These are phyloP conservation scores for Siniperca chuatsi DNA, from an alignment of 2,113 vertebrate genomes.

Conservation along the genomic window DNA sequence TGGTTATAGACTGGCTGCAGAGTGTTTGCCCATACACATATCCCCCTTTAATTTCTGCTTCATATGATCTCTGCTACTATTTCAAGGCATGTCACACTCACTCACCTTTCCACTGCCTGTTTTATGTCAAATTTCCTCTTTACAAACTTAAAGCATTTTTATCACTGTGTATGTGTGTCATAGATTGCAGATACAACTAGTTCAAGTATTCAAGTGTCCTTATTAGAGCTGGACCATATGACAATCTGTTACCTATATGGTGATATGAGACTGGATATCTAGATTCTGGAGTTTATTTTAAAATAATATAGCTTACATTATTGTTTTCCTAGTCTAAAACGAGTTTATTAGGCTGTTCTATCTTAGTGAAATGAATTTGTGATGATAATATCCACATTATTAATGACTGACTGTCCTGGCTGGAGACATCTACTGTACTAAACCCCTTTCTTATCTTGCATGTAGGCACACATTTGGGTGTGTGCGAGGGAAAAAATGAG, in stretches of 20 bases:
- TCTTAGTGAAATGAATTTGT: neutral
- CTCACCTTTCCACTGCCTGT: neutral
- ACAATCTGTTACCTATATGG: too few relatives aligned
- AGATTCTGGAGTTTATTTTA: neutral
- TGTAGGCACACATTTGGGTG: neutral
- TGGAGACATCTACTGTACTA: slow-evolving; percentile 8
- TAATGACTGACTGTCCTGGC: neutral
- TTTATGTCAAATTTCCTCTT: neutral
- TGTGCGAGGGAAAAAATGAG: slow-evolving; percentile 21
- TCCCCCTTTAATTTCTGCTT: neutral
- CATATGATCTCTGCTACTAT: neutral
- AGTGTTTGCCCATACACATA: neutral
- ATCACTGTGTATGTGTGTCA: neutral
- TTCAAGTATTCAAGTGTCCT: neutral
- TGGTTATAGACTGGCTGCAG: slow-evolving; percentile 43
- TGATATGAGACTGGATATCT: too few relatives aligned
- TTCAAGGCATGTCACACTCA: neutral
- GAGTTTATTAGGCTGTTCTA: neutral
- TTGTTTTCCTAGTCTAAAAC: neutral
- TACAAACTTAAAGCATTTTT: neutral
- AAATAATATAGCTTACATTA: neutral
- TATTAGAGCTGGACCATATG: neutral
- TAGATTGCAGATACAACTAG: neutral
- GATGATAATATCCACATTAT: neutral
- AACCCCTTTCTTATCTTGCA: slow-evolving; percentile 32